A percentile compares a stretch with the other conserved stretches of the same genome.
Conservation (phyloP, 1,140 invertebrate genomes). For the Caerostris darwini region DNA sequence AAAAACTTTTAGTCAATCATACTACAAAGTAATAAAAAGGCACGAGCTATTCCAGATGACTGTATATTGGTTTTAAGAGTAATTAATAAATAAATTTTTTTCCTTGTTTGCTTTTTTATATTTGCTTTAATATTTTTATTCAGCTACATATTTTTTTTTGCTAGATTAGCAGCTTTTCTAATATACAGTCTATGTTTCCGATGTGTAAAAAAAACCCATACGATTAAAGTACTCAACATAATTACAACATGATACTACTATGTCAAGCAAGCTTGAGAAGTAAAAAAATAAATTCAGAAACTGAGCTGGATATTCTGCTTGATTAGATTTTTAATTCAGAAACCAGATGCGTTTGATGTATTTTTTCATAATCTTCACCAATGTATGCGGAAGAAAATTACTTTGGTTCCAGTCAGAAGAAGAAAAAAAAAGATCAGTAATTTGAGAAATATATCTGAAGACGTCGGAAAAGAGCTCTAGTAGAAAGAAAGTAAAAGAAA, state of each 20-base stretch:
- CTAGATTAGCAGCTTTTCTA: background rate
- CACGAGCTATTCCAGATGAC: background rate
- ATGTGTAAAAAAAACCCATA: background rate
- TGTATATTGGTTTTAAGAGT: background rate
- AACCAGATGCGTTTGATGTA: background rate
- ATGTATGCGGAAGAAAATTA: background rate
- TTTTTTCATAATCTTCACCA: background rate
- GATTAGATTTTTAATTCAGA: constrained; percentile 37
- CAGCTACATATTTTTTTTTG: background rate
- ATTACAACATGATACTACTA: background rate
- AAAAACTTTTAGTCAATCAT: background rate
- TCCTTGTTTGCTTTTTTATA: background rate
- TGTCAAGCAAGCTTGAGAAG: background rate
- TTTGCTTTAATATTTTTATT: background rate
- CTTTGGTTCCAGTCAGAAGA: background rate
- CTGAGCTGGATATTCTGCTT: background rate
- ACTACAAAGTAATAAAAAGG: background rate
- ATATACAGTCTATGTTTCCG: background rate
- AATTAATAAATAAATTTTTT: background rate
- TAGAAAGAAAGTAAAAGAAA: background rate
- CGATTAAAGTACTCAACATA: background rate
- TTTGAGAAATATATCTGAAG: background rate
- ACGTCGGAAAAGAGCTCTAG: too few species aligned
- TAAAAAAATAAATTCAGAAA: too few species aligned
- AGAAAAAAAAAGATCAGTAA: background rate